These are phyloP conservation scores for Macrosteles quadrilineatus DNA, from an alignment of 1,140 invertebrate species.

Conservation along the genomic window DNA sequence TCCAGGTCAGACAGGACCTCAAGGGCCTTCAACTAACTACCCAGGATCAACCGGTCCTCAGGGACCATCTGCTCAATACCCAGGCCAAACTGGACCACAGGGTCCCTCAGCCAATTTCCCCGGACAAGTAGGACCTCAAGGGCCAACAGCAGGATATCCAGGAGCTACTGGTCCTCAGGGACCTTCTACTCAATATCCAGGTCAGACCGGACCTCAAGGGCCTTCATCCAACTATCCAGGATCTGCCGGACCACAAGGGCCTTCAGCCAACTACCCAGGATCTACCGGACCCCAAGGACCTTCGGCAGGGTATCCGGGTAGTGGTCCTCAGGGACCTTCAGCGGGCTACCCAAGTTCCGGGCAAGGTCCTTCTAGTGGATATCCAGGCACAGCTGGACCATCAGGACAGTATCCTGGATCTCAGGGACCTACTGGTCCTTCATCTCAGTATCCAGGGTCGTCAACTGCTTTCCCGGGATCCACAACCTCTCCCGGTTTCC, in stretches of 20 bases:
- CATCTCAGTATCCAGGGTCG: constrained; percentile 41
- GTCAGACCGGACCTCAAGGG: constrained; percentile 39
- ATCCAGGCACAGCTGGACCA: constrained; percentile 38
- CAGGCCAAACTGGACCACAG: constrained; percentile 34
- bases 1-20: constrained; percentile 40
- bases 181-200: constrained; percentile 42
- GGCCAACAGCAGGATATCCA: constrained; percentile 35
- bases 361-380: constrained; percentile 35
- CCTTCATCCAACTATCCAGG: constrained; percentile 38
- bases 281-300: constrained; percentile 36
- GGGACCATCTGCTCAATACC: constrained; percentile 38
- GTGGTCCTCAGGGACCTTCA: constrained; percentile 38
- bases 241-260: constrained; percentile 39
- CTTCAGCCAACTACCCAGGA: constrained; percentile 28
- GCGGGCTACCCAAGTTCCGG: constrained; percentile 31
- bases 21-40: constrained; percentile 39
- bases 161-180: constrained; percentile 42
- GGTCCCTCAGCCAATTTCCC: constrained; percentile 41
- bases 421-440: constrained; percentile 37
- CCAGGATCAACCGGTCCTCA: constrained; percentile 38
- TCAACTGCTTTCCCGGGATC: constrained; percentile 37
- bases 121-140: constrained; percentile 48
- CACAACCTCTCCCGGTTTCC: constrained; percentile 23
- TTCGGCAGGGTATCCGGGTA: constrained; percentile 33
- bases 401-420: constrained; percentile 40